Base-by-base conservation (phyloP, 2,888 invertebrate species). In the Drosophila nigritarsus region DNA sequence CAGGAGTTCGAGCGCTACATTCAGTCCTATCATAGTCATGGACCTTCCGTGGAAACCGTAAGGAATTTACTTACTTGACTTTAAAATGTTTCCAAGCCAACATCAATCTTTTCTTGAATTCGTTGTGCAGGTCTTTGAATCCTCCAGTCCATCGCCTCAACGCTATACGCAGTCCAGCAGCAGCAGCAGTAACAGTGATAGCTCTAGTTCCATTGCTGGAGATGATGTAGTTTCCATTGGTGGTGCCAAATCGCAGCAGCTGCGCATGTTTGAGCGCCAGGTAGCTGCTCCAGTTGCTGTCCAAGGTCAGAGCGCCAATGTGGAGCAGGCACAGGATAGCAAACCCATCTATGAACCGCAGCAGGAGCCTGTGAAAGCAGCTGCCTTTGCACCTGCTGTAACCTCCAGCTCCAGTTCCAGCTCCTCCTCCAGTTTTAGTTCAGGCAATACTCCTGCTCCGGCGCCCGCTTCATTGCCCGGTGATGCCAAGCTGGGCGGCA, bases 1-100 rank as follows among this genome's bases (percentile, higher is more conserved):
- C 91, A 92, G 74, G 92, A 92, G 58, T 92, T 92, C 65, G 92
- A 92, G 64, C 89, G 92, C 4, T 92, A 92, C 67, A 92, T 92
- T 50, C 91, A 92, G 51, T 90, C 89, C 36, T 91, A 92, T 75
- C 92, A 92, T 40, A 91, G 89, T 59, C 87, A 91, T 72, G 91
- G 91, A 66, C 92, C 92, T 20, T 89, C 92, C 13, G 92, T 92
- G 18, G 92, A 92, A 73, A 92, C 92, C 36, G 92, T 92, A 53
- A 87, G 87, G 64, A 42, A 7, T 24, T 45, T 15, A 8, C 45
- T 8, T 15, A 45, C 15, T 24, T 20, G 20, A 24, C 1, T 24
- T 15, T 24, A 24, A 27, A 15, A 24, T 45, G 7, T 1, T 20
- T 8, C 7, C 8, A 45, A 45, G 15, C 15, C 45, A 7, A 15